Base-by-base conservation (phyloP, 2,888 invertebrate species). In the Zelleria hepariella region DNA sequence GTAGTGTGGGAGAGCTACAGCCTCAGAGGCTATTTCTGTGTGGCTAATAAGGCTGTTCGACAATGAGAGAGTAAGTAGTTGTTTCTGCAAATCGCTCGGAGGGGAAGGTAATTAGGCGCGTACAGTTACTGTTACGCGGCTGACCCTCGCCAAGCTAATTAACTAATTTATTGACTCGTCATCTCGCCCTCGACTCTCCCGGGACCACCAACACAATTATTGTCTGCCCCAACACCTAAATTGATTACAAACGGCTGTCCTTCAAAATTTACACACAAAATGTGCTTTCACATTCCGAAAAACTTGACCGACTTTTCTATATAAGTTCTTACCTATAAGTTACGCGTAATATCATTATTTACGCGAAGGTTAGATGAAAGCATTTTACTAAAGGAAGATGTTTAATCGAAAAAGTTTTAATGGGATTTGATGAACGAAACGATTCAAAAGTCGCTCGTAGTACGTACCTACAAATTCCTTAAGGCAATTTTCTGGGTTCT, bases 381-480 rank as follows among this genome's bases (percentile, higher is more conserved):
- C 69, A 72, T 77, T 82, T 81, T 80, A 77, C 72, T 73, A 74
- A 77, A 78, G 76, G 74, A 74, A 71, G 77, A 78, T 79, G 76
- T 82, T 82, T 81, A 84, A 86, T 86, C 82, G 82, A 81, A 83
- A 84, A 86, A 86, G 80, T 86, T 86, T 83, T 82, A 86, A 86
- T 85, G 72, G 77, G 75, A 80, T 85, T 82, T 80, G 79, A 84
- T 80, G 77, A 78, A 80, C 76, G 80, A 71, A 81, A 80, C 77
- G 65, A 64, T 65, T 65, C 64, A 60, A 61, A 64, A 64, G 65
- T 64, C 63, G 76, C 70, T 75, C 70, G 73, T 74, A 68, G 75
- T 15, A 42, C 32, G 75, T 15, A 42, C 32, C 32, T 75, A 78
- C 72, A 76, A 78, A 79, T 75, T 77, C 77, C 74, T 74, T 74